Conservation (phyloP, 2,888 invertebrate species). For the Lamellibrachia satsuma region DNA sequence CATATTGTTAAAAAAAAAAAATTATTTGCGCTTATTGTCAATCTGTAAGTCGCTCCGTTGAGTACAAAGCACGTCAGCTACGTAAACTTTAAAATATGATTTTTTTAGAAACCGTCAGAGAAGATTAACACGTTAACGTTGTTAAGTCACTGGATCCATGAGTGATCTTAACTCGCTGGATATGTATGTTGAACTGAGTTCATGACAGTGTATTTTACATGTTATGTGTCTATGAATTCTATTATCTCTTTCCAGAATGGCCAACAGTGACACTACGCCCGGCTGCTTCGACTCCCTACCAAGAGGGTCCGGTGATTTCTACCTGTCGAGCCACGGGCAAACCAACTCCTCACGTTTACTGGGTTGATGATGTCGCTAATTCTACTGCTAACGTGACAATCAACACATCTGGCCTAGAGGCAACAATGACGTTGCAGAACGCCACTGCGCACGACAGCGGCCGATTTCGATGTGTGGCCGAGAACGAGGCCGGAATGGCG, state of each 20-base stretch:
- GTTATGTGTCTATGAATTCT: neutral
- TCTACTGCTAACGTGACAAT: neutral
- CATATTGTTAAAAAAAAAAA: no score
- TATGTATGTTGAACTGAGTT: no score
- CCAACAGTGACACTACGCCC: neutral
- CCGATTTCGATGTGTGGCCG: neutral
- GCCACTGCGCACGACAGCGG: slow-evolving; percentile 5
- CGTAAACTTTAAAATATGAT: no score
- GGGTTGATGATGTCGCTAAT: neutral
- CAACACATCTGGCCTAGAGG: neutral
- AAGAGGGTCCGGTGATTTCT: neutral
- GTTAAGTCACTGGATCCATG: no score
- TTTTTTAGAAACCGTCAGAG: no score
- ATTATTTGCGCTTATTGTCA: no score
- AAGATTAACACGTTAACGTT: no score
- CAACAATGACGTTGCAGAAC: slow-evolving; percentile 17
- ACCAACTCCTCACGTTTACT: neutral
- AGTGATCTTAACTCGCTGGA: no score
- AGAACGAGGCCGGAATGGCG: neutral
- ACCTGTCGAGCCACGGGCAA: neutral
- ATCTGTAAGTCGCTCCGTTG: no score
- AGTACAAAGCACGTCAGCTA: no score
- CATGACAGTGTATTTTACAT: no score
- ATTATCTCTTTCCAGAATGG: neutral
- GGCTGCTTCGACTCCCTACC: neutral